Percentiles rank a stretch among this genome's conserved stretches.
Conservation (phyloP, 2,113 vertebrate genomes). For the Azemiops feae region DNA sequence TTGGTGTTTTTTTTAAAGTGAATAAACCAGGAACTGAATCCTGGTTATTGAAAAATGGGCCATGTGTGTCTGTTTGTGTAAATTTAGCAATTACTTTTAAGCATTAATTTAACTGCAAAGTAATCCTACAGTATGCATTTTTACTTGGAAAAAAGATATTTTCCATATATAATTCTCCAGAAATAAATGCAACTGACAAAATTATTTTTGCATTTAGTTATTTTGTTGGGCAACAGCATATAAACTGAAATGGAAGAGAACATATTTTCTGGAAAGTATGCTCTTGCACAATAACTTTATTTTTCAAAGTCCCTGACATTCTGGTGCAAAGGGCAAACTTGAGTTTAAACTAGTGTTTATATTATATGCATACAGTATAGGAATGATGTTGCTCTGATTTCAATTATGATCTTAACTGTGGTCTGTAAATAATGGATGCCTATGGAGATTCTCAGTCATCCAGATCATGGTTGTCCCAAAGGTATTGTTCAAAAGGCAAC, state of each 20-base stretch:
- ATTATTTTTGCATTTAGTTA: not conserved
- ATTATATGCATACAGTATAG: not conserved
- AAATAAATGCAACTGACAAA: not conserved
- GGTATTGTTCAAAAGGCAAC: not conserved
- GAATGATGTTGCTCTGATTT: not conserved
- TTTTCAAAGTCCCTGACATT: not conserved
- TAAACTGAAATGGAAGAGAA: not conserved
- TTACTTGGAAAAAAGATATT: not conserved
- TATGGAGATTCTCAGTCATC: not conserved
- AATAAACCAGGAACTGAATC: not conserved
- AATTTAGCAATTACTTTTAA: not conserved
- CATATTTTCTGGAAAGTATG: too few relatives aligned
- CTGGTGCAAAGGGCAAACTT: not conserved
- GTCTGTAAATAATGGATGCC: not conserved
- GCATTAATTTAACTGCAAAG: not conserved
- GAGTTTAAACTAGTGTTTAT: not conserved
- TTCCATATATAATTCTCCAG: not conserved
- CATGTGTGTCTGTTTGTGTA: too few relatives aligned
- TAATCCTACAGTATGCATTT: not conserved
- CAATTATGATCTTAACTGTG: not conserved
- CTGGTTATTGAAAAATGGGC: not conserved
- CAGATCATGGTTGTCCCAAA: not conserved
- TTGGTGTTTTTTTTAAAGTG: not conserved
- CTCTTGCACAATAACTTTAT: not conserved
- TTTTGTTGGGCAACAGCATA: not conserved